phyloP scores from a whole-genome alignment of 2,888 invertebrate species.

The Eristalinus sepulchralis region DNA sequence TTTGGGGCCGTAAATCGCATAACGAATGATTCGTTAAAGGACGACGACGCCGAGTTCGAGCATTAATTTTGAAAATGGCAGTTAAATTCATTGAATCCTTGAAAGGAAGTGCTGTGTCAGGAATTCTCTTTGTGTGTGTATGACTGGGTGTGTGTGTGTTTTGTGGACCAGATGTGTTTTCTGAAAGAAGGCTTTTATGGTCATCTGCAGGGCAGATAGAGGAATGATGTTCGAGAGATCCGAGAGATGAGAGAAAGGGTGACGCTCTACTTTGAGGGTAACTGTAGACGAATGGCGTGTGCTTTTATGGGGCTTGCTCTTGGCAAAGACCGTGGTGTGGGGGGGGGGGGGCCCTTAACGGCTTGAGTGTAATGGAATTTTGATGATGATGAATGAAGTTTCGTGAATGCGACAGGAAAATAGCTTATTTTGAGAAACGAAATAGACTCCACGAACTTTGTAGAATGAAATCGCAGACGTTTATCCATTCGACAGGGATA shows the following conservation, averaged over 20 bases:
- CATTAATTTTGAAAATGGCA: constrained; percentile 3
- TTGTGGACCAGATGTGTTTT: neutral
- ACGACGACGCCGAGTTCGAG: neutral
- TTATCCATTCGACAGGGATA: too few relatives aligned
- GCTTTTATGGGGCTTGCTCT: neutral
- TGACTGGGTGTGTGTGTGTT: neutral
- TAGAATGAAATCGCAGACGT: too few relatives aligned
- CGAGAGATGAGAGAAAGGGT: too few relatives aligned
- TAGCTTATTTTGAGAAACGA: too few relatives aligned
- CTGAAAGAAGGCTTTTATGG: neutral
- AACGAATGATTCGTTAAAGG: neutral
- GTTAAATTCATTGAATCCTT: neutral
- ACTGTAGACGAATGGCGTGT: too few relatives aligned
- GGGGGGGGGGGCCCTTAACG: neutral
- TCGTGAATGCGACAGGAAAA: neutral
- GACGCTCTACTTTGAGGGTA: too few relatives aligned
- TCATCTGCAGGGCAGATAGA: neutral
- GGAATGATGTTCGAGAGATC: neutral
- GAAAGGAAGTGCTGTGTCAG: neutral
- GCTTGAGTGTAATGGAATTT: neutral
- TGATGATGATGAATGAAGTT: neutral
- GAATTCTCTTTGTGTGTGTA: neutral
- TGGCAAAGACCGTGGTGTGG: neutral
- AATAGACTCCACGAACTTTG: too few relatives aligned
- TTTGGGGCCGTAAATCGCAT: neutral